A percentile compares a stretch with the other conserved stretches of the same genome.
Conservation (phyloP, 2,888 invertebrate genomes). For the Electrophaes corylata region DNA sequence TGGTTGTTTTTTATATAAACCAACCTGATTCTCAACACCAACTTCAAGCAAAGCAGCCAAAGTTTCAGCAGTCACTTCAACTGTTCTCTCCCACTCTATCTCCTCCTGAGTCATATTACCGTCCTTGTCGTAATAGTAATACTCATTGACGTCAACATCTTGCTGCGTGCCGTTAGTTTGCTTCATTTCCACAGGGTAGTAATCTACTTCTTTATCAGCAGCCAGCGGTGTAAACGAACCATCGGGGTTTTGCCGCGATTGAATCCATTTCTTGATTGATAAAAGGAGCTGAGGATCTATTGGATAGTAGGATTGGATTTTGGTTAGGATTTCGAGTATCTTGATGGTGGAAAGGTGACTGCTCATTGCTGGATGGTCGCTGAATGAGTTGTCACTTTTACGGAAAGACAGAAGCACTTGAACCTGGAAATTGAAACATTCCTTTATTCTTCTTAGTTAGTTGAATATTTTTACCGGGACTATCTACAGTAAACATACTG, state of each 20-base stretch:
- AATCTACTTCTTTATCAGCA: constrained; percentile 83
- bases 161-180: constrained; percentile 63
- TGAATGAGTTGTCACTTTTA: constrained; percentile 87
- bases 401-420: constrained; percentile 86
- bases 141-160: constrained; percentile 74
- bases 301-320: constrained; percentile 85
- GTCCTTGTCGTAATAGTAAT: constrained; percentile 79
- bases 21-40: constrained; percentile 83
- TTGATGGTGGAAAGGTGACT: constrained; percentile 85
- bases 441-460: background rate
- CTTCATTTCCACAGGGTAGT: constrained; percentile 72
- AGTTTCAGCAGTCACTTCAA: constrained; percentile 86
- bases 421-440: constrained; percentile 66
- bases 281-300: constrained; percentile 85
- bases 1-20: background rate
- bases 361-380: constrained; percentile 86
- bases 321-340: constrained; percentile 84
- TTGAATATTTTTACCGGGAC: background rate
- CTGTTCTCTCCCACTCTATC: constrained; percentile 80
- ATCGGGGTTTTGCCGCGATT: constrained; percentile 83
- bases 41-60: constrained; percentile 85
- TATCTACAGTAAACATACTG: background rate
- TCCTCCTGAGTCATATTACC: constrained; percentile 79
- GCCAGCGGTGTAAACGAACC: constrained; percentile 85
- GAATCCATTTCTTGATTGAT: constrained; percentile 86